These are phyloP conservation scores for Morpho achilles DNA, from an alignment of 2,888 invertebrate genomes.

Conservation along the genomic window DNA sequence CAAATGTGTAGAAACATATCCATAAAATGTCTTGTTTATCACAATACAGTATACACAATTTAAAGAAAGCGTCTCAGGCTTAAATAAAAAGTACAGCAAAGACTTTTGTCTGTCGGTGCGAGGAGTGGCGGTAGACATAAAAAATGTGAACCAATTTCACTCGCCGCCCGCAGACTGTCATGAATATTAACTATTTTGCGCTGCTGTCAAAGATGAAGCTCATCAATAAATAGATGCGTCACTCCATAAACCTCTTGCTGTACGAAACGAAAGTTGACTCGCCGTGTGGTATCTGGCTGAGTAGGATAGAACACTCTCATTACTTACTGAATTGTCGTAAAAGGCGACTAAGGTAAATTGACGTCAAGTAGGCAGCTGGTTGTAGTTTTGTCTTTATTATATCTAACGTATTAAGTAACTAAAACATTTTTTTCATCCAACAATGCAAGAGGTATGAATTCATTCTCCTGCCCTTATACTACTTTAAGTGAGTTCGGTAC, in stretches of 20 bases:
- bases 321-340: too few relatives aligned
- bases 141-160: conserved; percentile 73
- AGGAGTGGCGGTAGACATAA: conserved; percentile 51
- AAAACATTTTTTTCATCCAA: too few relatives aligned
- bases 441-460: too few relatives aligned
- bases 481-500: too few relatives aligned
- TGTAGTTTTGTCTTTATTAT: too few relatives aligned
- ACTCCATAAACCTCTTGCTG: background rate
- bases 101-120: conserved; percentile 43
- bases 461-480: too few relatives aligned
- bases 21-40: conserved; percentile 18
- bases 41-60: conserved; percentile 19
- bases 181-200: conserved; percentile 73
- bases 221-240: conserved; percentile 20
- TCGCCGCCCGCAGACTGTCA: conserved; percentile 66
- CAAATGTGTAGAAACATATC: conserved; percentile 1
- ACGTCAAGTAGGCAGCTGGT: too few relatives aligned
- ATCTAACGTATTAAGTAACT: too few relatives aligned
- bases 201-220: conserved; percentile 40
- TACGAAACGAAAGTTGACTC: too few relatives aligned
- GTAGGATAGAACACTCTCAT: too few relatives aligned
- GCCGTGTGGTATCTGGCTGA: too few relatives aligned
- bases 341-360: too few relatives aligned
- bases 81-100: conserved; percentile 52
- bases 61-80: conserved; percentile 44